These are phyloP conservation scores for Pocota personata DNA, from an alignment of 2,888 invertebrate species.

Conservation along the genomic window DNA sequence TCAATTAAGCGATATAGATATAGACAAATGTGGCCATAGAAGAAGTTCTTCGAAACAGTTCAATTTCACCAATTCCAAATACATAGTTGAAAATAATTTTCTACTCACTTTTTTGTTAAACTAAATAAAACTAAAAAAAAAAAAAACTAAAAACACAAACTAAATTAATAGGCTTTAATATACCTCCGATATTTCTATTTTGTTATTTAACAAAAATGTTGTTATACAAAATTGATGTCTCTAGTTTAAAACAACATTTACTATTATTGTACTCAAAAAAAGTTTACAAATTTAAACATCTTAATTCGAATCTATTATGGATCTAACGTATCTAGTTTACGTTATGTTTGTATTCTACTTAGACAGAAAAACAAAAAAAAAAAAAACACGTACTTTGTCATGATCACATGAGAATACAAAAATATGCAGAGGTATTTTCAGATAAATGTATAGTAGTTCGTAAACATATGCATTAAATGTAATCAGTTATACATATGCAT, in stretches of 20 bases:
- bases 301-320: constrained; percentile 21
- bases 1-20: no score
- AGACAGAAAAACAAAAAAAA: constrained; percentile 22
- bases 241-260: constrained; percentile 44
- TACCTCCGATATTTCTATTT: constrained; percentile 71
- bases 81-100: neutral
- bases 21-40: no score
- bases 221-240: constrained; percentile 18
- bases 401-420: constrained; percentile 58
- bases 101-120: neutral
- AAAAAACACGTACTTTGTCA: constrained; percentile 39
- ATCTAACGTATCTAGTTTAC: constrained; percentile 49
- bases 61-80: no score
- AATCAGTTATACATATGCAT: constrained; percentile 56
- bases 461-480: constrained; percentile 61
- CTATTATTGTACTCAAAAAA: constrained; percentile 19
- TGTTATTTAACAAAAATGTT: constrained; percentile 20
- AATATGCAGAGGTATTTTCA: constrained; percentile 72
- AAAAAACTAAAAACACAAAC: constrained; percentile 19
- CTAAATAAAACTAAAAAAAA: neutral
- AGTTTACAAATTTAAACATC: constrained; percentile 31
- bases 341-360: constrained; percentile 31
- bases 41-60: no score
- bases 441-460: constrained; percentile 63
- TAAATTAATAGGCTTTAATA: constrained; percentile 38